These are phyloP conservation scores for Paradoxurus hermaphroditus DNA, from an alignment of 2,113 vertebrate genomes.

Conservation along the genomic window DNA sequence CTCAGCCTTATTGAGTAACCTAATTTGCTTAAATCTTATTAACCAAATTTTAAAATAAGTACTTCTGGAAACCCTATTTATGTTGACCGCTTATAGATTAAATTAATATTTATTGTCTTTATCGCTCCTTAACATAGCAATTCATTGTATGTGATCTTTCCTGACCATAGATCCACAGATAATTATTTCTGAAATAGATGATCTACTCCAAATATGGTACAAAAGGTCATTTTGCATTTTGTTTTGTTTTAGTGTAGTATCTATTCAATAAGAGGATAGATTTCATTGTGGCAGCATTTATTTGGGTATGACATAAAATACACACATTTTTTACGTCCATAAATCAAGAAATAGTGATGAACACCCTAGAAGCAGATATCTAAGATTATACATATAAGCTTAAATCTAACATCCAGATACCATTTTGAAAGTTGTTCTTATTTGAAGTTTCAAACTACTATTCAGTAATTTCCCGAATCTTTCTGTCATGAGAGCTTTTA, in stretches of 20 bases:
- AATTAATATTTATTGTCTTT: not conserved
- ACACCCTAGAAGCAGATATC: not conserved
- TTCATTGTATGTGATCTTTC: not conserved
- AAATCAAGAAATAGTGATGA: not conserved
- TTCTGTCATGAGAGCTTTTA: not conserved
- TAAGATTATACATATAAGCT: not conserved
- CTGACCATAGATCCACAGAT: not conserved
- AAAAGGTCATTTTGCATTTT: not conserved
- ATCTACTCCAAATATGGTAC: not conserved
- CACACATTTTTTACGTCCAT: not conserved
- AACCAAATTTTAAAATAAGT: not conserved
- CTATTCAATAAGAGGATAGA: not conserved
- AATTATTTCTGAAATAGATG: not conserved
- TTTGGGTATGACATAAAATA: not conserved
- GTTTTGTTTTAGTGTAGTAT: not conserved
- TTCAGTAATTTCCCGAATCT: not conserved
- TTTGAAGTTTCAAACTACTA: not conserved
- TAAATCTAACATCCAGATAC: not conserved
- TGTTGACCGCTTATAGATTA: not conserved
- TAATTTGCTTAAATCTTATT: not conserved
- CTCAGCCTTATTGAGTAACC: not conserved
- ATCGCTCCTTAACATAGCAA: not conserved
- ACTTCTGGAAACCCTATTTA: not conserved
- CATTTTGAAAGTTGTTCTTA: not conserved
- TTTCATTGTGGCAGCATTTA: not conserved